Base-by-base conservation (phyloP, 2,888 invertebrate genomes). In the Stenodera caucasica region DNA sequence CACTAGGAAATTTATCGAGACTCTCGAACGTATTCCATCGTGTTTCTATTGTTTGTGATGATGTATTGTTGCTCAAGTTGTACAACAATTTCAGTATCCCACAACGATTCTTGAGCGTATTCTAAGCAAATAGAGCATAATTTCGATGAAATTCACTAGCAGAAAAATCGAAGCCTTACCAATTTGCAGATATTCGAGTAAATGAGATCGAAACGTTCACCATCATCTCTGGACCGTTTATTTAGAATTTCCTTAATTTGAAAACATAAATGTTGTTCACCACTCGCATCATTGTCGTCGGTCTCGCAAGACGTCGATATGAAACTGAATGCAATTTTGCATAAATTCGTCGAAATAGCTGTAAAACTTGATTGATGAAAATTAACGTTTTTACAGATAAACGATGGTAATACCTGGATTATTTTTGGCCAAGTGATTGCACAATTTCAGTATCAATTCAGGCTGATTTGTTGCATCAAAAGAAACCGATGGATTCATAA, bases 161-260 rank as follows among this genome's bases (percentile, higher is more conserved):
- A n/a, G n/a, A n/a, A n/a, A 73, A 70, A 32, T 14, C 3, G 11
- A 15, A 23, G 15, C 6, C 12, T 45, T 73, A 79, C 78, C 35
- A 74, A 74, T 69, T 78, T 78, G 53, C 75, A 74, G 33, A 80
- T 64, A 62, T 69, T 76, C 7, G 75, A 69, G 61, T 78, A 78
- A 5, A 79, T 62, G 29, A 77, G 60, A 61, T 80, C 77, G 65
- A 80, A 79, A 54, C 70, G 70, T 55, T 78, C 75, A 15, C 72
- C 64, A 58, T 75, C 71, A 56, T 75, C 74, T 37, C 64, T 67
- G 8, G 75, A 68, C 37, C 67, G 67, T 18, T 71, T 54, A 7
- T 71, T 64, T 40, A 76, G 55, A 52, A 71, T 52, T 58, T 72
- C 65, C 52, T 63, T 68, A 8, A 77, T 75, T 63, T 77, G 72